phyloP scores from a whole-genome alignment of 2,113 vertebrate species.

The Halcyon malimbica region DNA sequence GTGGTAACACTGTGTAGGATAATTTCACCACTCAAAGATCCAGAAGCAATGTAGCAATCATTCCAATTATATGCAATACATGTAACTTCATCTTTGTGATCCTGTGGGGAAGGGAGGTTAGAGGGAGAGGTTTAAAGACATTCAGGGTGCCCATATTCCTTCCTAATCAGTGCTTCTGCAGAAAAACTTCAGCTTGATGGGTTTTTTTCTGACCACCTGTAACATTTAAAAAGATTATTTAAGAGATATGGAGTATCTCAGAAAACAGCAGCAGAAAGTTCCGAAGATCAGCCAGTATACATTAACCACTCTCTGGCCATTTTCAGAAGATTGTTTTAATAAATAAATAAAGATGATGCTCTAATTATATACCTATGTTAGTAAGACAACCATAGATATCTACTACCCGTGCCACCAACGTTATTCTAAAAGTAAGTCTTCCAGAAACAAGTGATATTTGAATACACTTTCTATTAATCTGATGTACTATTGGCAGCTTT shows the following conservation, averaged over 20 bases:
- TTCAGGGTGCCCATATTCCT: background rate
- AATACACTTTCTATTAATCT: background rate
- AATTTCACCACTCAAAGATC: constrained; percentile 93
- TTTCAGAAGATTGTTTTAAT: background rate
- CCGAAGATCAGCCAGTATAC: background rate
- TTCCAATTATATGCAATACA: constrained; percentile 91
- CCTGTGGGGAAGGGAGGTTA: constrained; percentile 72
- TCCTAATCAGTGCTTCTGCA: background rate
- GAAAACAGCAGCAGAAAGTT: background rate
- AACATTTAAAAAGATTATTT: background rate
- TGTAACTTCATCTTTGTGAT: constrained; percentile 92
- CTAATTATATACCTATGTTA: background rate
- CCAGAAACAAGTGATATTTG: background rate
- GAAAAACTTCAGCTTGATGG: background rate
- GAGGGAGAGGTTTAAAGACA: background rate
- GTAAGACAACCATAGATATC: background rate
- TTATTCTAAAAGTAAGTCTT: background rate
- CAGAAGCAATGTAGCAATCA: constrained; percentile 90
- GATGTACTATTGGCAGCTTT: background rate
- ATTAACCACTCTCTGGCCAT: background rate
- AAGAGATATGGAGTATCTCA: background rate
- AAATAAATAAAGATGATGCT: background rate
- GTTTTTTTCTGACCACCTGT: background rate
- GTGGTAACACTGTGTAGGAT: constrained; percentile 93
- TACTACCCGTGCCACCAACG: background rate